A percentile compares a stretch with the other conserved stretches of the same genome.
These are phyloP conservation scores for Danaus plexippus DNA, from an alignment of 1,140 invertebrate species.

Conservation along the genomic window DNA sequence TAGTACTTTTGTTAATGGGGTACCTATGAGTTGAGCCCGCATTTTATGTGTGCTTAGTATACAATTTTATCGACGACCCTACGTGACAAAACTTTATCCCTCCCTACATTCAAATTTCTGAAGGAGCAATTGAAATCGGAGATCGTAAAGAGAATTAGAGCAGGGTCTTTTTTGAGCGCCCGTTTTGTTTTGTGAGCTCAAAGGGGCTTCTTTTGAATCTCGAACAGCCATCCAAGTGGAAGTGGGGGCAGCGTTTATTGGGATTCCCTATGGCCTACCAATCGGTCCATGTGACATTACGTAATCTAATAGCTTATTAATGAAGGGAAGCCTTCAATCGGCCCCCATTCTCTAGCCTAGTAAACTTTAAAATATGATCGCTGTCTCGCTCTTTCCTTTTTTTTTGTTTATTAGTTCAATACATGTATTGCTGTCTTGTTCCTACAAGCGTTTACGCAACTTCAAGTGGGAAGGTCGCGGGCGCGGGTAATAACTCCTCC, in stretches of 20 bases:
- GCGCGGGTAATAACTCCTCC: conserved; percentile 52
- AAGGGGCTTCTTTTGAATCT: conserved; percentile 69
- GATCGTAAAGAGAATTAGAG: conserved; percentile 71
- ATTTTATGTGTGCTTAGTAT: conserved; percentile 59
- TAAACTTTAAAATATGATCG: conserved; percentile 56
- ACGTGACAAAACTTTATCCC: conserved; percentile 70
- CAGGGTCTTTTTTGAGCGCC: conserved; percentile 61
- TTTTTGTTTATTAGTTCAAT: conserved; percentile 39
- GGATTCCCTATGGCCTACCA: conserved; percentile 67
- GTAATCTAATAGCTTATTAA: conserved; percentile 72
- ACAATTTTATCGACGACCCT: conserved; percentile 50
- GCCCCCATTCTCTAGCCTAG: conserved; percentile 67
- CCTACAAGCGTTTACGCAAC: conserved; percentile 31
- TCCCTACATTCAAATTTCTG: conserved; percentile 70
- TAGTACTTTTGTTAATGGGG: conserved; percentile 66
- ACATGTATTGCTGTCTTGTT: conserved; percentile 53
- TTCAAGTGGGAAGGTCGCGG: conserved; percentile 53
- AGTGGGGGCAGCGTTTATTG: conserved; percentile 65
- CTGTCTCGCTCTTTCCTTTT: conserved; percentile 47
- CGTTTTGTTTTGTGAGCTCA: conserved; percentile 65
- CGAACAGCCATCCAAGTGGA: conserved; percentile 62
- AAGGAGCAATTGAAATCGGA: conserved; percentile 72
- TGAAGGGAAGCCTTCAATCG: conserved; percentile 60
- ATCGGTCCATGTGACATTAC: conserved; percentile 54
- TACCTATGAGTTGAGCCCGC: conserved; percentile 62